Percentiles rank a stretch among this genome's conserved stretches.
Conservation (phyloP, 2,113 vertebrate species). For the Etia nguti region DNA sequence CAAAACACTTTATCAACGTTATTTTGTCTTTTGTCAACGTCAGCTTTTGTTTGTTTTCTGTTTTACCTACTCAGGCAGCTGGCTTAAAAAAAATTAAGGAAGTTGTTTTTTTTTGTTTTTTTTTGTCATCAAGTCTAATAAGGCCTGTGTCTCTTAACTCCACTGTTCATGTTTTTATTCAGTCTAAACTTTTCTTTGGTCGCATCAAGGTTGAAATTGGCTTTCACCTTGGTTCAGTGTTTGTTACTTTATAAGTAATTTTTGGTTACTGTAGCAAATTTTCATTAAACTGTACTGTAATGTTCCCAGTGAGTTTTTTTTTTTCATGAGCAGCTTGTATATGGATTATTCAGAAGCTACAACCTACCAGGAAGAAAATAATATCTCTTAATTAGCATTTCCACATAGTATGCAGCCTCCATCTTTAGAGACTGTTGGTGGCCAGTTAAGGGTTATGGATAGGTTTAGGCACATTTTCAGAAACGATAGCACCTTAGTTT, state of each 20-base stretch:
- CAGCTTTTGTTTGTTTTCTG: not conserved
- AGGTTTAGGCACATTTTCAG: not conserved
- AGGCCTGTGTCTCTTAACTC: not conserved
- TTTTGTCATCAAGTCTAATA: not conserved
- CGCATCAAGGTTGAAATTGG: not conserved
- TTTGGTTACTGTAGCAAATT: not conserved
- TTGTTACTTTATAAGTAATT: not conserved
- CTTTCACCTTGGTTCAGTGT: not conserved
- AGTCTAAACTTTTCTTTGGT: not conserved
- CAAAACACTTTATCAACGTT: not conserved
- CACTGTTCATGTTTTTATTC: not conserved
- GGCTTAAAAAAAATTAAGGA: not conserved
- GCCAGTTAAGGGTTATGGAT: not conserved
- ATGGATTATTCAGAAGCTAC: not conserved
- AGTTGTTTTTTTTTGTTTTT: not conserved
- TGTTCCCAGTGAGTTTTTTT: not conserved
- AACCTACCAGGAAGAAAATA: not conserved
- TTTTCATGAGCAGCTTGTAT: not conserved
- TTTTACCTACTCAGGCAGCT: not conserved
- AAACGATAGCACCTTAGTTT: not conserved
- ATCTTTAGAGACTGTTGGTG: not conserved
- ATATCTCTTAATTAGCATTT: not conserved
- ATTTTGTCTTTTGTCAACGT: not conserved
- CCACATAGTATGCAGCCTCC: not conserved
- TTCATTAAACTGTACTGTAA: not conserved